Percentiles rank a stretch among this genome's conserved stretches.
phyloP scores from a whole-genome alignment of 2,888 invertebrate species.

The Petrolisthes manimaculis region DNA sequence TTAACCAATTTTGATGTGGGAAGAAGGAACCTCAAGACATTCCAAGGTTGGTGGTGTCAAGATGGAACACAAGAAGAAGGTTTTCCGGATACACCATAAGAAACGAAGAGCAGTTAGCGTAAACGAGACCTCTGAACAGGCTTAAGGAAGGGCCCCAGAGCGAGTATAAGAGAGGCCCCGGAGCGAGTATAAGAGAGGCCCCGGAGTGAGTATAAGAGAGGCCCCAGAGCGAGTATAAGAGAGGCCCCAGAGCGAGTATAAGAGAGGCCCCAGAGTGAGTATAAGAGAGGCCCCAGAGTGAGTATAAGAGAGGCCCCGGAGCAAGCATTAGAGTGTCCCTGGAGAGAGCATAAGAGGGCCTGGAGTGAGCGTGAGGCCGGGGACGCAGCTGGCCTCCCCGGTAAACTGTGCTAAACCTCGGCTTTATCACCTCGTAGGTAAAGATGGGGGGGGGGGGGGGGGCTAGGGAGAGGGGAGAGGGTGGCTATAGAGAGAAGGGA shows the following conservation, averaged over 20 bases:
- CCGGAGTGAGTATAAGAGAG: neutral
- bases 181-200: neutral
- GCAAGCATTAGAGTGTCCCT: neutral
- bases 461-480: neutral
- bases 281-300: neutral
- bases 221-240: neutral
- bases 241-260: neutral
- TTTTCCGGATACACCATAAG: too few relatives aligned
- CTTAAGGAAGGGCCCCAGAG: too few relatives aligned
- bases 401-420: neutral
- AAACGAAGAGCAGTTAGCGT: too few relatives aligned
- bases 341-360: neutral
- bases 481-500: neutral
- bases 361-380: neutral
- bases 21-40: too few relatives aligned
- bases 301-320: neutral
- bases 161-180: neutral
- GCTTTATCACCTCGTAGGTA: constrained; percentile 1
- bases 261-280: neutral
- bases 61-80: too few relatives aligned
- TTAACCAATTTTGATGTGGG: too few relatives aligned
- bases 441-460: neutral
- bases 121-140: too few relatives aligned
- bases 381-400: neutral
- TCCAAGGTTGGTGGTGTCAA: too few relatives aligned